phyloP scores from a whole-genome alignment of 1,140 invertebrate genomes.

The Gyrodactylus salaris region DNA sequence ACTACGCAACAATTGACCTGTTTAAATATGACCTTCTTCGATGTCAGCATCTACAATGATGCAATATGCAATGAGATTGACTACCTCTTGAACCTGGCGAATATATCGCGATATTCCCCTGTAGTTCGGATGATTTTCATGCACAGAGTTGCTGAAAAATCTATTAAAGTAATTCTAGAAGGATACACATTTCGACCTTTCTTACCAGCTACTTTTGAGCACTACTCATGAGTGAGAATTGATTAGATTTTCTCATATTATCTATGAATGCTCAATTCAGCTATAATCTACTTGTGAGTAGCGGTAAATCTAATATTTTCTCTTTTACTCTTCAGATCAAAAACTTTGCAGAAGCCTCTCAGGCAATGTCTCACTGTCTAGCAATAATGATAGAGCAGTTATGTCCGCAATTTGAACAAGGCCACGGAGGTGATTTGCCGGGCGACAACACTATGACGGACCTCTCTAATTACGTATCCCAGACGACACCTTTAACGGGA shows the following conservation, averaged over 20 bases:
- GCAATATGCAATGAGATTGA: not conserved
- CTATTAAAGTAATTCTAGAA: not conserved
- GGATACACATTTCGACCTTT: too few species aligned
- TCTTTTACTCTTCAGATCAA: too few species aligned
- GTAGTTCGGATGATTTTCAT: not conserved
- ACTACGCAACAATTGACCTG: not conserved
- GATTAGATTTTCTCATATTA: too few species aligned
- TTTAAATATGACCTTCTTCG: not conserved
- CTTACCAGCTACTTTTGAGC: too few species aligned
- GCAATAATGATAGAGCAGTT: not conserved
- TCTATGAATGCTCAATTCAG: too few species aligned
- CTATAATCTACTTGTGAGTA: too few species aligned
- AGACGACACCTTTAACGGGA: not conserved
- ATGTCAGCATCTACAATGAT: not conserved
- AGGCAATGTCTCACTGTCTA: not conserved
- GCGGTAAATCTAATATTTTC: too few species aligned
- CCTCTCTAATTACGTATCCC: not conserved
- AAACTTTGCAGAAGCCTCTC: not conserved
- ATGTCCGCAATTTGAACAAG: not conserved
- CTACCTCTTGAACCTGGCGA: not conserved
- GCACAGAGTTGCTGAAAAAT: not conserved
- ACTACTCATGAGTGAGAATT: too few species aligned
- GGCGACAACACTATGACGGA: too few species aligned
- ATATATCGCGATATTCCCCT: not conserved
- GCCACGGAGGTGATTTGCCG: not conserved